Percentiles rank a stretch among this genome's conserved stretches.
Evolutionary conservation across 2,797 vertebrate genomes (phyloP).

Genomic region (Corythornis leucogaster): DNA sequence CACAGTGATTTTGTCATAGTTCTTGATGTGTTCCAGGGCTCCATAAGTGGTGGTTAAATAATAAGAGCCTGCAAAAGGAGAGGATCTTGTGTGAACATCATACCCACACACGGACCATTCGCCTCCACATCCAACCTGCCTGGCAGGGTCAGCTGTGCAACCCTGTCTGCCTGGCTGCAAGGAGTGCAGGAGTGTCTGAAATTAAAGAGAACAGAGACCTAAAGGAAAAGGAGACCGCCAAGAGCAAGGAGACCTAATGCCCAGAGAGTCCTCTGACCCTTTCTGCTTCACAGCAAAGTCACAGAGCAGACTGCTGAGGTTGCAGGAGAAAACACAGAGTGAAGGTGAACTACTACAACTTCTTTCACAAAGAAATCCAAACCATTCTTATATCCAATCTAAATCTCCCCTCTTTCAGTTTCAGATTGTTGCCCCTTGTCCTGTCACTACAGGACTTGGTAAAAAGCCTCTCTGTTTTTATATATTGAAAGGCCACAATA

Average conservation of each 20-base stretch:
- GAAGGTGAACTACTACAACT: neutral
- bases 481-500: neutral
- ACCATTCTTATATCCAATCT: neutral
- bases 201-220: neutral
- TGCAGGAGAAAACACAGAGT: neutral
- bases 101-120: rapidly evolving
- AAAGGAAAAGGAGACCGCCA: neutral
- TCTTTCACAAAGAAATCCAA: neutral
- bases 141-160: neutral
- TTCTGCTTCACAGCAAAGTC: neutral
- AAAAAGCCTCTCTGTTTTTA: neutral
- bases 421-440: neutral
- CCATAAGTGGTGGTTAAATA: slow-evolving; percentile 97
- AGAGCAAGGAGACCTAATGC: neutral
- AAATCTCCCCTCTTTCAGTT: neutral
- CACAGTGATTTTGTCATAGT: slow-evolving; percentile 91
- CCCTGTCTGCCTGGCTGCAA: neutral
- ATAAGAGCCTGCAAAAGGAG: slow-evolving; percentile 86
- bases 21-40: slow-evolving; percentile 94
- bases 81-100: neutral
- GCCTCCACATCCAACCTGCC: neutral
- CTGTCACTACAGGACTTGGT: neutral
- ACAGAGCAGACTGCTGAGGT: too few species aligned
- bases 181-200: neutral
- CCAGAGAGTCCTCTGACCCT: neutral